A percentile compares a stretch with the other conserved stretches of the same genome.
Conservation (phyloP, 2,888 invertebrate species). For the Melinaea marsaeus region DNA sequence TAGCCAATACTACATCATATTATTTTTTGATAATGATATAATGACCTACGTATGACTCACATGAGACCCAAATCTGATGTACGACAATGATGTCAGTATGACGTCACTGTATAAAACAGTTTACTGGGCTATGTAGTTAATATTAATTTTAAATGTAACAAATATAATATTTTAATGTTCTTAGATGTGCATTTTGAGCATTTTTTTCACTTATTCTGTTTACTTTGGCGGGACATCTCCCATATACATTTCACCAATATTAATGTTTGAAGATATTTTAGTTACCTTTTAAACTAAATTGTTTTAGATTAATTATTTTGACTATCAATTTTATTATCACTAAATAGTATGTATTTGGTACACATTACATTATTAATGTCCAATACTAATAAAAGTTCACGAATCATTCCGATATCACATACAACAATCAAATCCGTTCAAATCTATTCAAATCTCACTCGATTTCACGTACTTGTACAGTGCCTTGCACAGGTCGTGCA, state of each 20-base stretch:
- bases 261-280: not conserved
- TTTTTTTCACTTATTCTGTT: not conserved
- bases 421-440: slow-evolving; percentile 7
- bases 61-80: too few relatives aligned
- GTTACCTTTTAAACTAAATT: not conserved
- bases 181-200: not conserved
- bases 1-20: too few relatives aligned
- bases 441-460: slow-evolving; percentile 26
- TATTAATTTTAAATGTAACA: too few relatives aligned
- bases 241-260: not conserved
- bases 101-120: too few relatives aligned
- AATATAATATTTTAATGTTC: not conserved
- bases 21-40: too few relatives aligned
- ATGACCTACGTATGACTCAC: too few relatives aligned
- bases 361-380: too few relatives aligned
- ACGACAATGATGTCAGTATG: too few relatives aligned
- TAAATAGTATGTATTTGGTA: too few relatives aligned
- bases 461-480: slow-evolving; percentile 55
- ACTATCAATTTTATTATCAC: too few relatives aligned
- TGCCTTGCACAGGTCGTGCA: slow-evolving; percentile 72
- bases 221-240: not conserved
- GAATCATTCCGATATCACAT: not conserved
- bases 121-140: too few relatives aligned
- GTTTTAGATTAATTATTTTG: too few relatives aligned
- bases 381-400: not conserved